Evolutionary conservation across 2,888 invertebrate genomes (phyloP), one percentile per base, ranked within the genome.

Genomic region (Drosophila putrida): DNA sequence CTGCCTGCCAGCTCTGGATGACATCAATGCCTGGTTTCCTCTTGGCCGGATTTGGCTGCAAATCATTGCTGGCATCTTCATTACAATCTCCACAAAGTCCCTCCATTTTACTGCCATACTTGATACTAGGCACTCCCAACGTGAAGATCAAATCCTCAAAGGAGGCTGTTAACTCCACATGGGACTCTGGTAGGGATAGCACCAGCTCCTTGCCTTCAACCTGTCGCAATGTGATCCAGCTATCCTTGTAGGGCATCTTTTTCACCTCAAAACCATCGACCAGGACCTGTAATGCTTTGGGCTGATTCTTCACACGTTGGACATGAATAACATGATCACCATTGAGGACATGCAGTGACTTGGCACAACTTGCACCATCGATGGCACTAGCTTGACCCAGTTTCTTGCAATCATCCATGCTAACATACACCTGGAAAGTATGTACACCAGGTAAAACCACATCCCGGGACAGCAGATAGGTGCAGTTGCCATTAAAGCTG

Each of bases 401-500:
- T 53, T 94, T 94, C 28, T 93, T 93, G 81, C 97, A 97, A 0
- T 95, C 94, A 1, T 94, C 95, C 90, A 96, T 96, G 0, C 95
- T 95, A 1, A 95, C 95, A 73, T 95, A 94, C 53, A 96, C 94
- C 86, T 92, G 91, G 89, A 92, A 92, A 4, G 88, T 91, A 61
- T 91, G 89, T n/a, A 89, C 91, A 9, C 94, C 94, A 0, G 94
- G 93, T 0, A 93, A 90, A 43, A 93, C 93, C 50, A 93, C 92
- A 91, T 96, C 95, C 35, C 96, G 93, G 0, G 97, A 95, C 55
- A 97, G 94, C 31, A 97, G 93, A 90, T 97, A 97, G 0, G 96
- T 96, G 91, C 98, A 98, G 91, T 96, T 96, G 5, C 96, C 97
- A 75, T 96, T 95, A 91, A 96, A 96, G 0, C 96, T 96, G 79